Base-by-base conservation (phyloP, 2,113 vertebrate genomes). In the Pseudolaguvia tuberculata region DNA sequence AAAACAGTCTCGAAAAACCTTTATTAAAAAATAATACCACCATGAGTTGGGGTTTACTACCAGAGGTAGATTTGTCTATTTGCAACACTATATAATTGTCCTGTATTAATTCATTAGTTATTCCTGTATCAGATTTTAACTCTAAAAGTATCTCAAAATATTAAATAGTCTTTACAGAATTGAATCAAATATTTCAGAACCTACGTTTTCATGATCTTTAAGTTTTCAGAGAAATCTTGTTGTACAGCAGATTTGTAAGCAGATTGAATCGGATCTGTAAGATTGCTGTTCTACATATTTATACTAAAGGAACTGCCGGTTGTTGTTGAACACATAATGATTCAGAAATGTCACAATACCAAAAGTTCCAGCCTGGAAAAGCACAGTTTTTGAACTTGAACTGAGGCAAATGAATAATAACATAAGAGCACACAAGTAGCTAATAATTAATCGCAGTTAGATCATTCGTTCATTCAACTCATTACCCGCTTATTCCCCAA, bases 1-100 rank as follows among this genome's bases (percentile, higher is more conserved):
- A 86, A 73, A 50, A 80, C 56, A 23, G 75, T n/a, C 31, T 79
- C 15, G 56, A 72, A 80, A 56, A 83, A 73, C 84, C 87, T 89
- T 53, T 18, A 1, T 25, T 82, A 57, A 81, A 71, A 6, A 83
- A 18, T 59, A 53, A 25, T 13, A 74, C 42, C 73, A 31, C 72
- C 17, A 2, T 63, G 35, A 20, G 39, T 2, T 39, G 70, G 20
- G 58, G 27, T 45, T 27, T 35, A 72, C 48, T 17, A 69, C 51
- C 1, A 62, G 1, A n/a, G 21, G n/a, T 48, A 65, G 39, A 27
- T 48, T 53, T 48, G 9, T 11, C 4, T 20, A 15, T 63, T 18
- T 23, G 35, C 35, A 45, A 21, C 21, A 21, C 13, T 61, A 11
- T 14, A n/a, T n/a, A 62, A 7, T 14, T 62, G 20, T 15, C n/a